phyloP scores from a whole-genome alignment of 2,797 vertebrate genomes.

The Gymnoscopelus microlampas region DNA sequence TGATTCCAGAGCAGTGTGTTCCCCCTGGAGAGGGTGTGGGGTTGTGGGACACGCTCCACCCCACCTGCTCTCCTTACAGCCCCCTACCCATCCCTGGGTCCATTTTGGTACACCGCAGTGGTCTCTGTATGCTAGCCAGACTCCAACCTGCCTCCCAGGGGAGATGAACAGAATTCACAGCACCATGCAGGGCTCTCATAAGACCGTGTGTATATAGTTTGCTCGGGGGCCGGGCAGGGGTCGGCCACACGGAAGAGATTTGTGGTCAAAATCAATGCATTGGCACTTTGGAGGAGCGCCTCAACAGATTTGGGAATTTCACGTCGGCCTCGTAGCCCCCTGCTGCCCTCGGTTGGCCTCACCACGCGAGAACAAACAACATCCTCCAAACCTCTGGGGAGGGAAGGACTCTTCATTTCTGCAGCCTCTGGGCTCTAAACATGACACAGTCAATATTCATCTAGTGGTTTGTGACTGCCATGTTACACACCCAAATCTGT shows the following conservation, averaged over 20 bases:
- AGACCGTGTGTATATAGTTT: slow-evolving; percentile 37
- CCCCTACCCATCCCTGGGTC: slow-evolving; percentile 40
- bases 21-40: slow-evolving; percentile 55
- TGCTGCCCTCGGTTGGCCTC: slow-evolving; percentile 47
- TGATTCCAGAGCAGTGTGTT: slow-evolving; percentile 82
- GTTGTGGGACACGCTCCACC: slow-evolving; percentile 30
- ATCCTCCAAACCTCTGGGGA: slow-evolving; percentile 54
- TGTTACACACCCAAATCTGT: slow-evolving; percentile 29
- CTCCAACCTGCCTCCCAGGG: slow-evolving; percentile 41
- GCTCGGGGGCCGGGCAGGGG: slow-evolving; percentile 58
- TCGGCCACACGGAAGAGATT: slow-evolving; percentile 70
- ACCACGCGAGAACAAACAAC: slow-evolving; percentile 56
- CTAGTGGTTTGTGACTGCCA: slow-evolving; percentile 36
- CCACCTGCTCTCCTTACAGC: slow-evolving; percentile 43
- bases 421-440: slow-evolving; percentile 44
- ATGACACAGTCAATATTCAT: slow-evolving; percentile 57
- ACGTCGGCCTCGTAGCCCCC: slow-evolving; percentile 54
- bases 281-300: slow-evolving; percentile 81
- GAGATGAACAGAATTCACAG: slow-evolving; percentile 59
- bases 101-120: slow-evolving; percentile 62
- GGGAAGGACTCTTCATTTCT: slow-evolving; percentile 45
- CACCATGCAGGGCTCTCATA: slow-evolving; percentile 61
- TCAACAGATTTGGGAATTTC: slow-evolving; percentile 77
- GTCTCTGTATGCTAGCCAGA: slow-evolving; percentile 34
- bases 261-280: slow-evolving; percentile 84